Percentiles rank a stretch among this genome's conserved stretches.
phyloP scores from a whole-genome alignment of 1,140 invertebrate species.

The Mactra quadrangularis region DNA sequence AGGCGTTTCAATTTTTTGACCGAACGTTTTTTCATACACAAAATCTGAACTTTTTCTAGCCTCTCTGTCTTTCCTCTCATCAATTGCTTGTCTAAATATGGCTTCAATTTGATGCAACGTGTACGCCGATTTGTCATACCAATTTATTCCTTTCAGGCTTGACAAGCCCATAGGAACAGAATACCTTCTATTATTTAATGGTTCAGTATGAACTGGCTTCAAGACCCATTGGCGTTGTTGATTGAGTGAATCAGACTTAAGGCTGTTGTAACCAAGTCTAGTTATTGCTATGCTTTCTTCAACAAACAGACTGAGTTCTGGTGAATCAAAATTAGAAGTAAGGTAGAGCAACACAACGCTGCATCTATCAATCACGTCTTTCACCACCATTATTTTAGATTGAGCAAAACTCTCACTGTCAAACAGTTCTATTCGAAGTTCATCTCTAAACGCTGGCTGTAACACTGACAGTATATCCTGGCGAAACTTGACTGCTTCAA shows the following conservation, averaged over 20 bases:
- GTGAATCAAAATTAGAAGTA: constrained; percentile 2
- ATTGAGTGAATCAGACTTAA: not conserved
- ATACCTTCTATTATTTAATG: not conserved
- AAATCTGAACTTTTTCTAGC: not conserved
- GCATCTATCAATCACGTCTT: constrained; percentile 43
- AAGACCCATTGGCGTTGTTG: constrained; percentile 6
- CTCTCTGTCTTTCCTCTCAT: not conserved
- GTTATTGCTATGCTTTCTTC: constrained; percentile 46
- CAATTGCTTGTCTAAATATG: not conserved
- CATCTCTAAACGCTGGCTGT: not conserved
- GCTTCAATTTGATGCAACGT: constrained; percentile 9
- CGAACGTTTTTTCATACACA: not conserved
- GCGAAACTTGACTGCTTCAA: not conserved
- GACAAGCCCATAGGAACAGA: constrained; percentile 34
- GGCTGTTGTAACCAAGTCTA: constrained; percentile 17
- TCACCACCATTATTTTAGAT: constrained; percentile 34
- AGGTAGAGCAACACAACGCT: constrained; percentile 45
- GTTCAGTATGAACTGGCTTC: constrained; percentile 47
- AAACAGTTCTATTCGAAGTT: constrained; percentile 43
- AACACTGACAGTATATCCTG: not conserved
- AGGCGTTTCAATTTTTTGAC: not conserved
- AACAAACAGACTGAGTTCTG: constrained; percentile 26
- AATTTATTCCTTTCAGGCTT: constrained; percentile 42
- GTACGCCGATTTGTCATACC: constrained; percentile 38
- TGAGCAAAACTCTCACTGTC: constrained; percentile 50